These are phyloP conservation scores for Onychomys arenicola DNA, from an alignment of 2,797 vertebrate genomes.

Conservation along the genomic window DNA sequence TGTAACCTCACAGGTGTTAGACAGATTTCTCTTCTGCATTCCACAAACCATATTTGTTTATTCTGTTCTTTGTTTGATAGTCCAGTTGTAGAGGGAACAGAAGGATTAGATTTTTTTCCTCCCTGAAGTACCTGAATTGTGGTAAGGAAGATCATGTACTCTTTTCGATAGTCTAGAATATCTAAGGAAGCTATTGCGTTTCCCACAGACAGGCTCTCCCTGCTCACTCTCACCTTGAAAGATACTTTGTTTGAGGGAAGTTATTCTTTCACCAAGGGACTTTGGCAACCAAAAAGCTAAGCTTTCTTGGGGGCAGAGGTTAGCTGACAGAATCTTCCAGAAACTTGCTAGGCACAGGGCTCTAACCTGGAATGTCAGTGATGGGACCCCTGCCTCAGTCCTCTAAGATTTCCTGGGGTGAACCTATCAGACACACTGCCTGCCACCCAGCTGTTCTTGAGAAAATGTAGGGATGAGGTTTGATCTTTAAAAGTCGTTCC, in stretches of 20 bases:
- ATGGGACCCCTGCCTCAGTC: neutral
- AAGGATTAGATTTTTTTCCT: conserved; percentile 35
- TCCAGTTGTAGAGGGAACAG: neutral
- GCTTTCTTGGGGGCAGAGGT: conserved; percentile 32
- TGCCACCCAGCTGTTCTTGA: neutral
- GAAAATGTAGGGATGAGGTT: neutral
- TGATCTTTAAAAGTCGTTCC: conserved; percentile 63
- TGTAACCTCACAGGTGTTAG: neutral
- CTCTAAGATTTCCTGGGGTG: neutral
- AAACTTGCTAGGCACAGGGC: neutral
- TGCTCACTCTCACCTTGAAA: conserved; percentile 40
- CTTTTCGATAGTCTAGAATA: conserved; percentile 32
- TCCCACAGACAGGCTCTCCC: neutral
- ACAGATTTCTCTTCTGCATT: neutral
- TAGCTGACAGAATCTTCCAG: conserved; percentile 31
- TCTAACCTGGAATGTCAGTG: neutral
- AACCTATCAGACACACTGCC: neutral
- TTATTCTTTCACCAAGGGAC: conserved; percentile 62
- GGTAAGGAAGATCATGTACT: conserved; percentile 34
- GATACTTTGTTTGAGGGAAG: conserved; percentile 7
- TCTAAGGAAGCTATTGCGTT: conserved; percentile 38
- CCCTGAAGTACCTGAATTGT: neutral
- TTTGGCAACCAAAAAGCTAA: conserved; percentile 37
- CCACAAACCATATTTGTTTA: neutral
- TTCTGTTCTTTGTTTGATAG: conserved; percentile 20